phyloP scores from a whole-genome alignment of 2,888 invertebrate genomes.

The Drosophila rellima region DNA sequence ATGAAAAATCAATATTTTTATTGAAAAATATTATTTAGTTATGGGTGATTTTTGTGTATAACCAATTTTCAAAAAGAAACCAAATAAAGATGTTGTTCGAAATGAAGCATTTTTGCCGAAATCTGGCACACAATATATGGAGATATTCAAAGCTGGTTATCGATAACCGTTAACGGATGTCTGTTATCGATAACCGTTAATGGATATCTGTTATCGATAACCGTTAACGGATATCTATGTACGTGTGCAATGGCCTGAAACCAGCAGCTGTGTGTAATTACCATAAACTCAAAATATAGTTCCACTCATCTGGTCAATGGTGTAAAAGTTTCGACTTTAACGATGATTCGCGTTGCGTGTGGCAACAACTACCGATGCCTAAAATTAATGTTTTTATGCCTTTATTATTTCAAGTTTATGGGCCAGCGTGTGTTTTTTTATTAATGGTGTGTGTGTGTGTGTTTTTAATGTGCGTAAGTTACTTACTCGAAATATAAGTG shows the following conservation, averaged over 20 bases:
- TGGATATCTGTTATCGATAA: too few species aligned
- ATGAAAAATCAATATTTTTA: too few species aligned
- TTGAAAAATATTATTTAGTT: too few species aligned
- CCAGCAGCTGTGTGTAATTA: conserved; percentile 10
- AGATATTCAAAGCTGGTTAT: too few species aligned
- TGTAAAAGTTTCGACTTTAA: conserved; percentile 23
- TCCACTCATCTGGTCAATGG: conserved; percentile 9
- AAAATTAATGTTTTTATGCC: conserved; percentile 32
- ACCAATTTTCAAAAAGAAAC: too few species aligned
- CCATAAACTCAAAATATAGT: conserved; percentile 7
- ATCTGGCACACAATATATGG: too few species aligned
- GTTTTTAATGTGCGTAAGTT: conserved; percentile 56
- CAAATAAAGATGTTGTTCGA: too few species aligned
- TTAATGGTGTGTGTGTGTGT: conserved; percentile 5
- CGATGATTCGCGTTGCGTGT: conserved; percentile 43
- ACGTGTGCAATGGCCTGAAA: conserved; percentile 16
- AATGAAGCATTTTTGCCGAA: too few species aligned
- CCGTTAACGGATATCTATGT: background rate
- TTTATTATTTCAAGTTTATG: conserved; percentile 35
- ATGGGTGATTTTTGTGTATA: too few species aligned
- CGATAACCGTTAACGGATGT: too few species aligned
- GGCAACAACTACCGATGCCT: conserved; percentile 27
- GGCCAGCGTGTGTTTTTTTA: conserved; percentile 8
- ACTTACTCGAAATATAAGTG: conserved; percentile 29
- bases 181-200: too few species aligned